Conservation (phyloP, 2,888 invertebrate genomes). For the Oscheius sp. region DNA sequence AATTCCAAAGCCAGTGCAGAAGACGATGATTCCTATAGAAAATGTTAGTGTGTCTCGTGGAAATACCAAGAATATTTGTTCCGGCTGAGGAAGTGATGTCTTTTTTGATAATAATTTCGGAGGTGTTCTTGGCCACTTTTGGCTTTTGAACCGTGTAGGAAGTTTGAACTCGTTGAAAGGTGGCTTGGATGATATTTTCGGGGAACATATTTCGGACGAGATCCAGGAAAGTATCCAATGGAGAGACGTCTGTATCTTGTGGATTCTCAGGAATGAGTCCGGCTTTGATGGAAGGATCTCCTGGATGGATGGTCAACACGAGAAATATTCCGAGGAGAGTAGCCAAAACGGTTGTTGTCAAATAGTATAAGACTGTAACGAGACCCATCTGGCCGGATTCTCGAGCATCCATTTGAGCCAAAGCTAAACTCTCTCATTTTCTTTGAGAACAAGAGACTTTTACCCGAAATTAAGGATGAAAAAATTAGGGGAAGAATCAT, state of each 20-base stretch:
- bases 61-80: conserved; percentile 77
- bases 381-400: conserved; percentile 75
- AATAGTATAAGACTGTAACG: conserved; percentile 77
- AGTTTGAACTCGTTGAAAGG: conserved; percentile 70
- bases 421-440: conserved; percentile 53
- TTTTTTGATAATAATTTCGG: conserved; percentile 33
- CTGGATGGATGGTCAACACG: conserved; percentile 78
- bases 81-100: conserved; percentile 63
- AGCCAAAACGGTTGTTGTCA: conserved; percentile 77
- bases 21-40: conserved; percentile 83
- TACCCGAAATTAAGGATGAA: conserved; percentile 82
- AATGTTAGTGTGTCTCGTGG: too few species aligned
- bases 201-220: conserved; percentile 91
- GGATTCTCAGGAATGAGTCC: conserved; percentile 50
- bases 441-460: background rate
- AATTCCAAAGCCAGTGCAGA: conserved; percentile 89
- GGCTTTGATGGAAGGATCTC: conserved; percentile 73
- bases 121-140: conserved; percentile 46
- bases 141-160: conserved; percentile 57
- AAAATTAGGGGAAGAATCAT: conserved; percentile 89
- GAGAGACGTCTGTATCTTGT: conserved; percentile 64
- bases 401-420: conserved; percentile 69
- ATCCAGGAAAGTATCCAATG: conserved; percentile 85
- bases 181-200: conserved; percentile 88
- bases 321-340: conserved; percentile 77